Conservation (phyloP, 2,888 invertebrate genomes). For the Andrena chrysosceles region DNA sequence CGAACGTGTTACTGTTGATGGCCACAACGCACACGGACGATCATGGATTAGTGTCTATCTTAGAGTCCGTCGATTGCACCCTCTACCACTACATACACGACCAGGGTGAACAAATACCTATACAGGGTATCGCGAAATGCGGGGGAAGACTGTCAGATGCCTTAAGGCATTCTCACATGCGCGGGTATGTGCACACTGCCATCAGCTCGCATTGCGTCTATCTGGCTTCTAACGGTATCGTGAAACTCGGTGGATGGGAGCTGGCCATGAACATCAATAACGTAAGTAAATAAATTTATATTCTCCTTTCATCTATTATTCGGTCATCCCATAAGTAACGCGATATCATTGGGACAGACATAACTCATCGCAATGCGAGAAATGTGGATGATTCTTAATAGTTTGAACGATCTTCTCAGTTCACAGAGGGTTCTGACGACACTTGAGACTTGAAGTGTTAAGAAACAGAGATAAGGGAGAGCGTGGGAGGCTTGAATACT, state of each 20-base stretch:
- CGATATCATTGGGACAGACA: too few relatives aligned
- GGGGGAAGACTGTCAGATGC: slow-evolving; percentile 77
- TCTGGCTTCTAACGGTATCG: slow-evolving; percentile 73
- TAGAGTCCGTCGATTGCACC: slow-evolving; percentile 79
- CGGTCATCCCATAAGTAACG: background rate
- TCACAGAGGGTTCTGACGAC: too few relatives aligned
- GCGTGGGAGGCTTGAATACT: too few relatives aligned
- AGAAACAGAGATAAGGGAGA: too few relatives aligned
- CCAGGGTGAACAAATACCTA: slow-evolving; percentile 76
- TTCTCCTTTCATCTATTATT: background rate
- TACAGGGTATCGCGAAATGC: slow-evolving; percentile 77
- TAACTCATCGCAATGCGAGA: background rate
- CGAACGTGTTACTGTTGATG: slow-evolving; percentile 78
- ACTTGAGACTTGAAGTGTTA: too few relatives aligned
- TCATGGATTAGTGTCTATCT: slow-evolving; percentile 77
- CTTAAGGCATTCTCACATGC: slow-evolving; percentile 77
- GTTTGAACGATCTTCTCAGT: background rate
- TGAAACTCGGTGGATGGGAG: slow-evolving; percentile 82
- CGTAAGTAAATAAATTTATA: slow-evolving; percentile 58
- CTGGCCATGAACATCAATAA: slow-evolving; percentile 69
- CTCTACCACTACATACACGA: slow-evolving; percentile 80
- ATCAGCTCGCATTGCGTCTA: slow-evolving; percentile 80
- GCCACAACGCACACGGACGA: slow-evolving; percentile 76
- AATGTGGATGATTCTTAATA: background rate
- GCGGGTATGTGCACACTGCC: slow-evolving; percentile 79